Evolutionary conservation across 2,797 vertebrate genomes (phyloP), one percentile per base, ranked within the genome.

Genomic region (Selene dorsalis): DNA sequence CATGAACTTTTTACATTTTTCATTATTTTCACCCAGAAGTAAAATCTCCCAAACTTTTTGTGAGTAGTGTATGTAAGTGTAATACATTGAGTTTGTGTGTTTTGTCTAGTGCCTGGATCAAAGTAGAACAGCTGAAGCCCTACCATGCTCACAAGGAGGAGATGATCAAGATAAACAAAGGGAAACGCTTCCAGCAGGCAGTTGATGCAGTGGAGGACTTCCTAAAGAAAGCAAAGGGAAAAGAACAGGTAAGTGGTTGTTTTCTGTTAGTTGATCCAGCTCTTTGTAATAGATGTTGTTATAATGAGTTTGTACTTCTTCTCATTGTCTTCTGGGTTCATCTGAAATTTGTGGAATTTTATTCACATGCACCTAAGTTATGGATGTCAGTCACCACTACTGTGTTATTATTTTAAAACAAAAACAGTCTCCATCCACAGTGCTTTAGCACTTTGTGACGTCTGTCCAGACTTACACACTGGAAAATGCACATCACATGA

Each of bases 81-180:
- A 35, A 35, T 9, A 35, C 7, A 35, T 8, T 71, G 47, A 70
- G 7, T 84, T 9, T 81, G 2, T 88, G 52, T 82, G 55, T 88
- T 20, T 30, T 80, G 75, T 79, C 7, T 83, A 99, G 98, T 91
- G 98, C 98, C 72, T 99, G 98, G 98, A 99, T 99, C 91, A 99
- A 99, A 94, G 97, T 99, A 65, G 98, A 99, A 67, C 98, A 99
- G 91, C 95, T 99, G 90, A 99, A 99, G 91, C 98, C 98, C 4
- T 99, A 99, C 84, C 97, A 99, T 75, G 89, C 95, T 71, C 97
- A 99, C 93, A 99, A 99, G 92, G 98, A 99, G 70, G 98, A 99
- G 89, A 99, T 99, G 98, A 97, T 98, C 88, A 99, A 99, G 94
- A 97, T 97, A 74, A 99, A 99, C 88, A 99, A 99, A 94, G 98